Evolutionary conservation across 2,797 vertebrate species (phyloP).

Genomic region (Cryptoblepharus egeriae): DNA sequence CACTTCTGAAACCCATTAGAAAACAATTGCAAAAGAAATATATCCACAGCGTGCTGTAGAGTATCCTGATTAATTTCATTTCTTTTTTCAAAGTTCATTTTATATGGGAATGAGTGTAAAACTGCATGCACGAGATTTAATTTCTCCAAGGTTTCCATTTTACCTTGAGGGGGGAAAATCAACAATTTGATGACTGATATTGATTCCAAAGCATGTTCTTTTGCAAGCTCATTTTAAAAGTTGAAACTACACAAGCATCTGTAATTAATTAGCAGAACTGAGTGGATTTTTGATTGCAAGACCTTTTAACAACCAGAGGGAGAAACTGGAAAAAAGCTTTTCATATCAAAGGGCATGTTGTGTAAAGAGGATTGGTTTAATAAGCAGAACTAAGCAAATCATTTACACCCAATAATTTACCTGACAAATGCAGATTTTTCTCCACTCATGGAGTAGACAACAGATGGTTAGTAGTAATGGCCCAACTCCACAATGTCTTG

Average conservation of each 20-base stretch:
- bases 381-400: slow-evolving; percentile 1
- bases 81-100: slow-evolving; percentile 21
- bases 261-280: slow-evolving; percentile 61
- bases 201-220: slow-evolving; percentile 55
- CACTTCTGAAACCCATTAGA: slow-evolving; percentile 16
- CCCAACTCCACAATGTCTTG: not conserved
- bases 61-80: slow-evolving; percentile 33
- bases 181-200: slow-evolving; percentile 54
- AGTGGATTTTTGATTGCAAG: slow-evolving; percentile 56
- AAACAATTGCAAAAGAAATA: slow-evolving; percentile 12
- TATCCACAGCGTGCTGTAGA: not conserved
- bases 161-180: slow-evolving; percentile 39
- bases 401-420: slow-evolving; percentile 44
- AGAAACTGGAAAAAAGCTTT: slow-evolving; percentile 19
- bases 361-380: slow-evolving; percentile 53
- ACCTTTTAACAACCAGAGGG: slow-evolving; percentile 42
- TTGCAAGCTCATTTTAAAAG: slow-evolving; percentile 58
- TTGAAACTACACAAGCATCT: slow-evolving; percentile 36
- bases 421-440: slow-evolving; percentile 47
- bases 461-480: slow-evolving; percentile 5
- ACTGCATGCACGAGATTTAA: slow-evolving; percentile 45
- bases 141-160: slow-evolving; percentile 39
- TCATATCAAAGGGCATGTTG: slow-evolving; percentile 43
- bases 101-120: slow-evolving; percentile 32
- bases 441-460: slow-evolving; percentile 10